Evolutionary conservation across 2,888 invertebrate genomes (phyloP).

Genomic region (Uropetala carovei): DNA sequence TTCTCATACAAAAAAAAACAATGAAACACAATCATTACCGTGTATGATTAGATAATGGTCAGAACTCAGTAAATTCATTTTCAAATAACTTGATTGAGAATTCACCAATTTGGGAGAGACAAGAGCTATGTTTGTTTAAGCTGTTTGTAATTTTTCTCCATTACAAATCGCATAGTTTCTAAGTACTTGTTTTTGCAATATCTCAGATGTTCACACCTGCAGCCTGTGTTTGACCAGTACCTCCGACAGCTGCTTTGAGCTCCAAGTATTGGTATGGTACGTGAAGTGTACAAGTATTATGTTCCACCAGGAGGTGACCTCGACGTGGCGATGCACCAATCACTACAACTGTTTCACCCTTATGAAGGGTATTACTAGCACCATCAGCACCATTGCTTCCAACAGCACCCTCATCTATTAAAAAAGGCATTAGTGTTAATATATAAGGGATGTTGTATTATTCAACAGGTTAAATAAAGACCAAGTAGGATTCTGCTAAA

Average conservation of each 20-base stretch:
- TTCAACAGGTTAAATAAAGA: background rate
- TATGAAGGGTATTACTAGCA: constrained; percentile 71
- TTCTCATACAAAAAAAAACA: too few relatives aligned
- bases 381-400: constrained; percentile 79
- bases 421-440: constrained; percentile 66
- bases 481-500: background rate
- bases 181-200: background rate
- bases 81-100: background rate
- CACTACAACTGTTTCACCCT: constrained; percentile 92
- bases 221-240: constrained; percentile 37
- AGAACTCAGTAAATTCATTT: background rate
- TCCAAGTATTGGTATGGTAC: constrained; percentile 91
- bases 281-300: constrained; percentile 84
- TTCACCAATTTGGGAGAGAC: background rate
- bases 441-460: background rate
- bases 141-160: background rate
- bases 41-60: background rate
- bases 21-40: background rate
- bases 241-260: constrained; percentile 76
- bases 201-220: constrained; percentile 65
- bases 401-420: constrained; percentile 75
- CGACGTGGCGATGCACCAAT: constrained; percentile 91
- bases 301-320: constrained; percentile 92
- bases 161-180: background rate
- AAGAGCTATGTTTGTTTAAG: background rate